phyloP scores from a whole-genome alignment of 1,140 invertebrate genomes.

The Drosophila nebulosa region DNA sequence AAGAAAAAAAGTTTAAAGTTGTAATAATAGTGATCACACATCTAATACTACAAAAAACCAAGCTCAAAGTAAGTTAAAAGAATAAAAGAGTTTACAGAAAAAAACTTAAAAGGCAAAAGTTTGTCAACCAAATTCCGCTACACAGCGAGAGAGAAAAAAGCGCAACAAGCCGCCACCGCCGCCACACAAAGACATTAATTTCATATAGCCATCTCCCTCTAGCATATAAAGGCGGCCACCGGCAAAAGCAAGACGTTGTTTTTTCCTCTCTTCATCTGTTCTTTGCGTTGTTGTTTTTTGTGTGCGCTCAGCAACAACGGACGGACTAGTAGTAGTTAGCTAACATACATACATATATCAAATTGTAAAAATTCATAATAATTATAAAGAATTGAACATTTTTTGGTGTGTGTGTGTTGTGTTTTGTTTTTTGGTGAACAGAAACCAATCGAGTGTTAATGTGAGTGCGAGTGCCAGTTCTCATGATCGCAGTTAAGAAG shows the following conservation, averaged over 20 bases:
- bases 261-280: slow-evolving; percentile 20
- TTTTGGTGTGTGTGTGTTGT: neutral
- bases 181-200: neutral
- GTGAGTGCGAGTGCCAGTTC: neutral
- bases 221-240: slow-evolving; percentile 16
- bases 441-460: neutral
- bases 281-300: slow-evolving; percentile 7
- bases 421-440: neutral
- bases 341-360: neutral
- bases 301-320: slow-evolving; percentile 31
- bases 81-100: slow-evolving; percentile 6
- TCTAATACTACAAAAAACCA: neutral
- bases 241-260: slow-evolving; percentile 37
- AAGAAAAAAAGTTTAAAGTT: neutral
- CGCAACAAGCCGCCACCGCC: slow-evolving; percentile 38
- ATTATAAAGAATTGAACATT: neutral
- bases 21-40: neutral
- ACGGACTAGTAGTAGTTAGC: neutral
- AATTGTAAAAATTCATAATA: neutral
- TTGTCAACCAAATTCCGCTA: slow-evolving; percentile 23
- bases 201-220: neutral
- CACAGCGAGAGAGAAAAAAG: slow-evolving; percentile 31
- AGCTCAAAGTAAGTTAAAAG: neutral
- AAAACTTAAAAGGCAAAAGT: neutral
- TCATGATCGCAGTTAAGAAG: neutral